Conservation (phyloP, 1,140 invertebrate genomes). For the Cydia amplana region DNA sequence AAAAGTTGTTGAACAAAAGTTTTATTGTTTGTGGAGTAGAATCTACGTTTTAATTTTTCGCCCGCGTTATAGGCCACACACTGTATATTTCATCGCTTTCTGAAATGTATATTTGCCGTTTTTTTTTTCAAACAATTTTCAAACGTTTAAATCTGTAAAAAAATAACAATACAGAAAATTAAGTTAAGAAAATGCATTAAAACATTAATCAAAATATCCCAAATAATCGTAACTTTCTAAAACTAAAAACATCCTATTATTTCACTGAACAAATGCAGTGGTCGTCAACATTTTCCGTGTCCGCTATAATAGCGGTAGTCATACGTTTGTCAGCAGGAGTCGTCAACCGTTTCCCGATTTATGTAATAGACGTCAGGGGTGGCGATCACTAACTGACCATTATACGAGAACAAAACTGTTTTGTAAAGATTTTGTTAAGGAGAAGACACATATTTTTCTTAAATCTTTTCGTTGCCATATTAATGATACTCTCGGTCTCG, state of each 20-base stretch:
- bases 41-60: too few species aligned
- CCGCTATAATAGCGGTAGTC: constrained; percentile 4
- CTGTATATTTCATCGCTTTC: too few species aligned
- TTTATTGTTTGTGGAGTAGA: too few species aligned
- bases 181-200: too few species aligned
- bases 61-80: too few species aligned
- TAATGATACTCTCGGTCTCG: too few species aligned
- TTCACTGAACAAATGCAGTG: background rate
- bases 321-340: constrained; percentile 53
- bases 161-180: too few species aligned
- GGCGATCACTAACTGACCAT: constrained; percentile 51
- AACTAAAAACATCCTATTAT: background rate
- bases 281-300: constrained; percentile 11
- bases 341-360: constrained; percentile 52
- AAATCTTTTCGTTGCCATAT: background rate
- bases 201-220: too few species aligned
- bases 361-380: constrained; percentile 58
- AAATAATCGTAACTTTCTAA: background rate
- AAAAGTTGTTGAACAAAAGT: too few species aligned
- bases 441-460: background rate
- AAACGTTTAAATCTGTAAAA: too few species aligned
- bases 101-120: too few species aligned
- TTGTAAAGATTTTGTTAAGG: constrained; percentile 31
- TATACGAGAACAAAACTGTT: constrained; percentile 40
- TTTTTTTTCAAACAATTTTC: too few species aligned